Conservation (phyloP, 2,113 vertebrate genomes). For the Syngnathus typhle region DNA sequence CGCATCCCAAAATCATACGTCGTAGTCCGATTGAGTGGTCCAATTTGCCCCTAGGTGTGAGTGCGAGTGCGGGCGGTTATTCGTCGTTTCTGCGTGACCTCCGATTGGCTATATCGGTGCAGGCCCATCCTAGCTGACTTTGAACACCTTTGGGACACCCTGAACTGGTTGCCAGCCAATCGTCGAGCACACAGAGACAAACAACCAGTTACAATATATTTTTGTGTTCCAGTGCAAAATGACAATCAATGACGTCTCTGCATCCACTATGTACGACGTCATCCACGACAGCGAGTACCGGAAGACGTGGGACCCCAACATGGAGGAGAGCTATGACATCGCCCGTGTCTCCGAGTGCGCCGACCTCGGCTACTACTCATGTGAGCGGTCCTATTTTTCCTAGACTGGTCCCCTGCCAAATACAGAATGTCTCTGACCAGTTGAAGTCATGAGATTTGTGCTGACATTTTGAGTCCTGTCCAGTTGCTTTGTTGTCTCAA, state of each 20-base stretch:
- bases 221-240: conserved; percentile 60
- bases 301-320: conserved; percentile 63
- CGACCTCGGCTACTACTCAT: conserved; percentile 73
- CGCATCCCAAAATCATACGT: too few relatives aligned
- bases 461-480: not conserved
- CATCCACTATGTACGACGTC: conserved; percentile 70
- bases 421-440: not conserved
- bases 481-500: conserved; percentile 45
- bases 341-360: conserved; percentile 61
- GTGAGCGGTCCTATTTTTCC: conserved; percentile 48
- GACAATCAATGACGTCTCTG: conserved; percentile 59
- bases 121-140: too few relatives aligned
- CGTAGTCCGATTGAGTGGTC: too few relatives aligned
- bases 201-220: too few relatives aligned
- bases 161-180: too few relatives aligned
- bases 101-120: too few relatives aligned
- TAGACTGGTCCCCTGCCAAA: not conserved
- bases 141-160: too few relatives aligned
- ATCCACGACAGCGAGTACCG: conserved; percentile 66
- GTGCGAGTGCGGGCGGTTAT: too few relatives aligned
- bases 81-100: too few relatives aligned
- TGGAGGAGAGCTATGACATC: conserved; percentile 70
- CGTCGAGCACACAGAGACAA: too few relatives aligned
- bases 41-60: too few relatives aligned
- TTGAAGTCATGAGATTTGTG: not conserved